Base-by-base conservation (phyloP, 1,140 invertebrate genomes). In the Melipona quadrifasciata region DNA sequence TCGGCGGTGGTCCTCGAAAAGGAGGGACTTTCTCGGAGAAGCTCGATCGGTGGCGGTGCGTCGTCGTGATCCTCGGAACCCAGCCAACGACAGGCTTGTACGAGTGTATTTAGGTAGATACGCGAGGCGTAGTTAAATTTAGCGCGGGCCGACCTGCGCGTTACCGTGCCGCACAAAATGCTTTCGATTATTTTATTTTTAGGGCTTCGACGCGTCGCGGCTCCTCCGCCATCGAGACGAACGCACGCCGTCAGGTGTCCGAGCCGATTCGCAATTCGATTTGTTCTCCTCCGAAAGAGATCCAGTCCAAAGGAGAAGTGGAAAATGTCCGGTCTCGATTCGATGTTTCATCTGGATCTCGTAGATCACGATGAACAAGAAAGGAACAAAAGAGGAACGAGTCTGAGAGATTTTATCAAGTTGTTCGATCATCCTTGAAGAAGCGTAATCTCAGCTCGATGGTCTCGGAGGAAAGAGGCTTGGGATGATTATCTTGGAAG, bases 101-200 rank as follows among this genome's bases (percentile, higher is more conserved):
- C 92, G 92, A 94, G 91, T 93, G 93, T 94, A 94, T 95, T 94
- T 94, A 94, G 92, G 93, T 93, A 93, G 93, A 94, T 93, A 93
- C 91, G 89, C 90, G 88, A 92, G 92, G 92, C 92, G 82, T 76
- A 84, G 87, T 87, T 94, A 95, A 95, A 94, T 94, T 95, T 95
- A 95, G 93, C 92, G 82, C 91, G 88, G 90, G 89, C 90, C 92
- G 94, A 94, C 93, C 93, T 93, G 93, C 91, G 91, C 92, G 87
- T 91, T 91, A 89, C 76, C 91, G 87, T 81, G 81, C 89, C 90
- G 87, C 90, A 92, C 93, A 92, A 94, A 94, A 94, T 92, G 90
- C 92, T 93, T 93, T 90, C 92, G 93, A 94, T 94, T 94, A 94
- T 92, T 93, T 94, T 94, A 94, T 94, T 94, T 94, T 94, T 94